Evolutionary conservation across 1,140 invertebrate genomes (phyloP).

Genomic region (Pentalonia nigronervosa): DNA sequence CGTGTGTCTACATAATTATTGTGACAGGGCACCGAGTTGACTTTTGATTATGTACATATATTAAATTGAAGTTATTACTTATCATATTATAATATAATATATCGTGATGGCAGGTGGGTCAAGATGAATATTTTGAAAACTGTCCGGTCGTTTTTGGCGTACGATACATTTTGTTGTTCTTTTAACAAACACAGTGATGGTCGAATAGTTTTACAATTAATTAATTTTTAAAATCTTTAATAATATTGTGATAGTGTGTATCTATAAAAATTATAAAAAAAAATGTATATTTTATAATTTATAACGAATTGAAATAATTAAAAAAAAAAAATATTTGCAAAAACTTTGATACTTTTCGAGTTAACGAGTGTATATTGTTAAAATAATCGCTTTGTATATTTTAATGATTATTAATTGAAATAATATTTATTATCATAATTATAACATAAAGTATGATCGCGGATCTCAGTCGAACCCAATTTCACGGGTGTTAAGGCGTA

Average conservation of each 20-base stretch:
- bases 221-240: not conserved
- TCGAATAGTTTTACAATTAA: not conserved
- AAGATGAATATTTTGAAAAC: not conserved
- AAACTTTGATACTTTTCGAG: not conserved
- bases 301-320: not conserved
- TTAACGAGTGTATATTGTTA: not conserved
- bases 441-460: not conserved
- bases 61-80: not conserved
- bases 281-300: not conserved
- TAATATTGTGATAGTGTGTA: no score
- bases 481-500: not conserved
- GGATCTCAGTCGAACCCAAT: not conserved
- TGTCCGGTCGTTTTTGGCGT: not conserved
- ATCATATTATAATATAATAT: not conserved
- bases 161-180: not conserved
- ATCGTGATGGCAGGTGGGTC: not conserved
- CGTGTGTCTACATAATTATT: not conserved
- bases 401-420: not conserved
- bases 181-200: not conserved
- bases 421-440: not conserved
- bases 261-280: no score
- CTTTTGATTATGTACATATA: not conserved
- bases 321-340: not conserved
- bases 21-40: not conserved
- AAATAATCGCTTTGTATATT: not conserved